These are phyloP conservation scores for Scomber scombrus DNA, from an alignment of 2,113 vertebrate genomes.

Conservation along the genomic window DNA sequence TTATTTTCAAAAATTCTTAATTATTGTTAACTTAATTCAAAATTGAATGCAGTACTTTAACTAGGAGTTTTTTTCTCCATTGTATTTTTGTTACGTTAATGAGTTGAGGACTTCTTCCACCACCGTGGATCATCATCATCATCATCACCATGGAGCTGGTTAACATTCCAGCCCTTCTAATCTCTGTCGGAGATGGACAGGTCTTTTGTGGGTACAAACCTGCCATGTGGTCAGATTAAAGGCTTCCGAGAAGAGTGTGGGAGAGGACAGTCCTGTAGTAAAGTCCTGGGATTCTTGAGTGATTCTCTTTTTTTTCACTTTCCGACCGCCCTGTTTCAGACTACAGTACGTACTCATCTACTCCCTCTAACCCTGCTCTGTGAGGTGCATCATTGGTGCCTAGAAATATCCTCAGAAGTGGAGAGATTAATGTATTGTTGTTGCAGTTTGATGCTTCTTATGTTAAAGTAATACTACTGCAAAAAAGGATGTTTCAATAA, in stretches of 20 bases:
- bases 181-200: conserved; percentile 41
- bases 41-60: no score
- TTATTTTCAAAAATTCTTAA: no score
- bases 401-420: not conserved
- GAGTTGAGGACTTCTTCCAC: not conserved
- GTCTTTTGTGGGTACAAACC: conserved; percentile 33
- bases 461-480: not conserved
- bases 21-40: no score
- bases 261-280: conserved; percentile 35
- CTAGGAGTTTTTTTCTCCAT: no score
- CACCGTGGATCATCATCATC: conserved; percentile 18
- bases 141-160: conserved; percentile 32
- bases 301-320: conserved; percentile 27
- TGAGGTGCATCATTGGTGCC: not conserved
- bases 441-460: not conserved
- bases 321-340: not conserved
- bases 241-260: conserved; percentile 49
- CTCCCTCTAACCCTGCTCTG: not conserved
- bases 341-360: no score
- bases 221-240: conserved; percentile 73
- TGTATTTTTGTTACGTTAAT: not conserved
- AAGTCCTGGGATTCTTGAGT: conserved; percentile 11
- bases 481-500: no score
- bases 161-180: conserved; percentile 68
- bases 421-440: not conserved